Evolutionary conservation across 2,113 vertebrate genomes (phyloP), one percentile per base, ranked within the genome.

Genomic region (Nibea coibor): DNA sequence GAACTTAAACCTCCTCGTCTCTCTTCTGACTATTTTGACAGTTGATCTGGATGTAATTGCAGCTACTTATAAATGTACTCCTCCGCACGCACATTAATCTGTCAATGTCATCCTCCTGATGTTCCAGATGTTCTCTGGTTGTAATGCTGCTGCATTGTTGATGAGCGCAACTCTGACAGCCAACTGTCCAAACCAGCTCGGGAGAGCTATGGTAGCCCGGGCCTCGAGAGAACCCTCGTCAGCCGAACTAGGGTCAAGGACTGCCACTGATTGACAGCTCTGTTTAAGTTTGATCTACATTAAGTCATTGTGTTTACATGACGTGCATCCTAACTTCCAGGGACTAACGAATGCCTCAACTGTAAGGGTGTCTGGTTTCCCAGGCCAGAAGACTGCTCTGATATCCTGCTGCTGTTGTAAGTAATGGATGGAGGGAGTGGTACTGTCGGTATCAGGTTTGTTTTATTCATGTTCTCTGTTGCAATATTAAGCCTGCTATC

Each of bases 381-480:
- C 70, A 42, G 65, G 19, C 78, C 70, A 63, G 80, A 84, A 72
- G 65, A 22, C 61, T 67, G 69, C 72, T 79, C 79, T 76, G 79
- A 82, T 78, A 74, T 72, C 79, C 39, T 65, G 80, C 84, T 61
- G 75, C 84, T 61, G 75, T 78, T 90, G 79, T 85, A 81, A 90
- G 83, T 90, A 91, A 89, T 89, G 84, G 86, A 89, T 84, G 78
- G 80, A 87, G 78, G 82, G 80, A 80, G 85, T 43, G 81, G 78
- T 84, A 51, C 74, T 80, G 88, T 87, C 12, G 43, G 87, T 89
- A 89, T 92, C 87, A 80, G 82, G 86, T 90, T 93, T 91, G 86
- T 90, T 93, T 93, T 91, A 93, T 92, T 93, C 87, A 92, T 92
- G 81, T 78, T 90, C 89, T 85, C 88, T 77, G 84, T 82, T 92